These are phyloP conservation scores for Spinus pinus DNA, from an alignment of 2,797 vertebrate species.

Conservation along the genomic window DNA sequence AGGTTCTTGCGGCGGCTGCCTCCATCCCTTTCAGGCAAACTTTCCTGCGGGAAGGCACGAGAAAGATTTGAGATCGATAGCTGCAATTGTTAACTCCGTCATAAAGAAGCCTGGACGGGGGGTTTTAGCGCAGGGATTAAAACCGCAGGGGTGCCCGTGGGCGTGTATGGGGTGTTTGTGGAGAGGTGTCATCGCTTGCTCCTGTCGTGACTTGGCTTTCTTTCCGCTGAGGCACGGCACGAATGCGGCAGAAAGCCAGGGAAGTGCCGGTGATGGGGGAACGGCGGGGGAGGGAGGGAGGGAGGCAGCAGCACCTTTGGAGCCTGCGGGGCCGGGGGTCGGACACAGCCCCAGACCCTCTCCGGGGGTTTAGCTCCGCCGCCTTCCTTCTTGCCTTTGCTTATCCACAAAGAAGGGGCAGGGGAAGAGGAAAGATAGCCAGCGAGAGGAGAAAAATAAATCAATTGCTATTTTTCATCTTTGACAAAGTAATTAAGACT, in stretches of 20 bases:
- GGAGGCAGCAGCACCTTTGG: accelerated
- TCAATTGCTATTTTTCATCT: conserved; percentile 95
- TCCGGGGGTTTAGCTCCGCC: neutral
- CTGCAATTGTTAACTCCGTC: neutral
- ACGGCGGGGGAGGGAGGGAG: too few relatives aligned
- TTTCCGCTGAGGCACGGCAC: neutral
- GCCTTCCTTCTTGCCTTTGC: neutral
- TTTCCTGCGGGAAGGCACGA: neutral
- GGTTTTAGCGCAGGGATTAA: neutral
- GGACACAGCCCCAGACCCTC: neutral
- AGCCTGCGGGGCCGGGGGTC: neutral
- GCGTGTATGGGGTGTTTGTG: neutral
- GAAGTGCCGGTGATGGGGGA: neutral
- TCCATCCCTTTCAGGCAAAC: neutral
- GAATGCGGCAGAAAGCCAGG: neutral
- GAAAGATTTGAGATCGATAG: neutral
- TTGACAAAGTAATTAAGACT: conserved; percentile 95
- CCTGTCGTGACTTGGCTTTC: neutral
- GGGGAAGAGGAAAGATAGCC: conserved; percentile 23
- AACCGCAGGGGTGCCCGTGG: neutral
- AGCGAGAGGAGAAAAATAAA: conserved; percentile 67
- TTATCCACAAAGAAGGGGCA: conserved; percentile 22
- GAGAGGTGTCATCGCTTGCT: neutral
- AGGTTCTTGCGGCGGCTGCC: neutral
- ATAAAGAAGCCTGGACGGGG: neutral